Evolutionary conservation across 1,140 invertebrate species (phyloP), one percentile per base, ranked within the genome.

Genomic region (Heliconius congener): DNA sequence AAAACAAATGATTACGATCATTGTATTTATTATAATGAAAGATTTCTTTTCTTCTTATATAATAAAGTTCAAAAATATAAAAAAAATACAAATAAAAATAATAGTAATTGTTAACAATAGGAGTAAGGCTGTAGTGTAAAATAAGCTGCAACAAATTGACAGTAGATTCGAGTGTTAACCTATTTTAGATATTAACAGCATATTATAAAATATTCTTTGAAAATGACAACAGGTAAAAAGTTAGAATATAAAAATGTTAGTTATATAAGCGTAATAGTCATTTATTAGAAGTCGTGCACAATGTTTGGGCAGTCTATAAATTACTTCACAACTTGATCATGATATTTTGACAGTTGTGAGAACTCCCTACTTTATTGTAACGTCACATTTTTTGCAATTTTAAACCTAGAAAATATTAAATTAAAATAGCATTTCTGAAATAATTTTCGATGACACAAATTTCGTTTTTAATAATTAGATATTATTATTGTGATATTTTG

Each of bases 221-320:
- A 74, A 73, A 78, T 70, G 34, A 50, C 16, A 71, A 74, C 60
- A 73, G 77, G 37, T 39, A 66, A 73, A 27, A 78, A 79, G 70
- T 79, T 70, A 73, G 18, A 79, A 79, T 79, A 79, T 71, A 75
- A 74, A 79, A 74, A 34, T 79, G 34, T 74, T 79, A 77, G 19
- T 66, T 66, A 71, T 30, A 78, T 82, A 78, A 77, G 74, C 79
- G 80, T 77, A 81, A 46, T 34, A 71, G 60, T 66, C 42, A 77
- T 39, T 78, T 66, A 34, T 42, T 16, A 55, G 18, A 19, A 5
- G 19, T 55, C n/a, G 55, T 23, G 55, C n/a, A 60, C 50, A 52
- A 52, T 19, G 18, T 52, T 19, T 52, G 50, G 50, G 50, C 50
- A 18, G 6, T 52, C 16, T 8, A 19, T 52, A 52, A 52, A 19